Evolutionary conservation across 2,888 invertebrate species (phyloP), one percentile per base, ranked within the genome.

Genomic region (Lasioglossum lativentre): DNA sequence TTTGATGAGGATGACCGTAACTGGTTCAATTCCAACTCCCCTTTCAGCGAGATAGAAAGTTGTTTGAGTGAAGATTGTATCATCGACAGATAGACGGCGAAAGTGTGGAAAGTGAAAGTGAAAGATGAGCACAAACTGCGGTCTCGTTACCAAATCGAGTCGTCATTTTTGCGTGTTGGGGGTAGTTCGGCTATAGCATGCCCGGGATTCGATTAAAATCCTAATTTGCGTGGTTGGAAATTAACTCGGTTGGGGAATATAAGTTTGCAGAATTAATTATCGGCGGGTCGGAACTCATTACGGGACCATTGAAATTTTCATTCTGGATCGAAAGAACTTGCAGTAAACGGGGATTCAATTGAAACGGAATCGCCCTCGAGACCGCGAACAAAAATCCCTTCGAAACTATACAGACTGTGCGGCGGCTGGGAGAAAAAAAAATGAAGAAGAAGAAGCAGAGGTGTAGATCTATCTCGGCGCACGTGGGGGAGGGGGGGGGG

Each of bases 211-310:
- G 86, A 90, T 90, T 90, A 89, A 89, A 90, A 81, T 84, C 90
- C 80, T 82, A 86, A 90, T 89, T 90, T 85, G 81, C 88, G 83
- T 81, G 79, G 85, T 38, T 77, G 66, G 84, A 85, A 88, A 90
- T 90, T 86, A 88, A 89, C 88, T 86, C 78, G 83, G 77, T 81
- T 76, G 75, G 52, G 83, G 83, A 82, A 85, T 89, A 89, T 88
- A 89, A 87, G 88, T 87, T 88, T 77, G 85, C 79, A n/a, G 77
- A 86, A 90, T 89, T 90, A 87, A 89, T 90, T 85, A 88, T 86
- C 81, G 84, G 83, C 82, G 75, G 84, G 73, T 80, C 45, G 63
- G 52, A 86, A 86, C 82, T 85, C 89, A 81, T 90, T 87, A 88
- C 82, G 70, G 71, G 87, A 85, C 86, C 85, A 86, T 89, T 82